phyloP scores from a whole-genome alignment of 2,113 vertebrate species.

The Craseonycteris thonglongyai region DNA sequence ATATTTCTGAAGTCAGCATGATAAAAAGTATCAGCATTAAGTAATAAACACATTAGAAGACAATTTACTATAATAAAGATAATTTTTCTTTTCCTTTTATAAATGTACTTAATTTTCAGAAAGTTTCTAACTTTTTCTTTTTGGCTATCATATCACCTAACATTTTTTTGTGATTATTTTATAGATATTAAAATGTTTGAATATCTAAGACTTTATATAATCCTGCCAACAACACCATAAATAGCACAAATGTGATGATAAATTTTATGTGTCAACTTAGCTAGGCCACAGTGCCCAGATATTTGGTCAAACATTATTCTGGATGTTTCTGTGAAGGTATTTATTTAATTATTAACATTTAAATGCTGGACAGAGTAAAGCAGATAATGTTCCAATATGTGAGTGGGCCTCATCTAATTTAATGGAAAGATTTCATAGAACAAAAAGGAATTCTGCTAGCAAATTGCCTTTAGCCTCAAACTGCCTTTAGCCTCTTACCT shows the following conservation, averaged over 20 bases:
- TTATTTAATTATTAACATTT: background rate
- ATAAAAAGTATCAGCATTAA: background rate
- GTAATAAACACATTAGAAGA: background rate
- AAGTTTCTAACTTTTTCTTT: background rate
- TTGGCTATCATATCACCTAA: background rate
- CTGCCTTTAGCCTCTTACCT: background rate
- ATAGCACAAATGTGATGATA: background rate
- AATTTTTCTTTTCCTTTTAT: background rate
- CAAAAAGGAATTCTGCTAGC: background rate
- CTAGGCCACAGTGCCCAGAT: background rate
- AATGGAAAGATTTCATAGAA: background rate
- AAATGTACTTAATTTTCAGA: background rate
- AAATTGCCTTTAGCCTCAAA: background rate
- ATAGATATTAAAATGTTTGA: background rate
- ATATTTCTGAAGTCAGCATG: background rate
- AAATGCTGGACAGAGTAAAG: background rate
- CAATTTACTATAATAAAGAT: background rate
- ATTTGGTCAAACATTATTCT: background rate
- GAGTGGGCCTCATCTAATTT: background rate
- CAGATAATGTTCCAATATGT: background rate
- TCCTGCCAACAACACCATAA: background rate
- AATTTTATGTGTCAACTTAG: background rate
- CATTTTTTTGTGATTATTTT: background rate
- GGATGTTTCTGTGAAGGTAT: background rate
- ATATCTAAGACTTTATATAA: background rate